Conservation (phyloP, 2,113 vertebrate species). For the Poeciliopsis prolifica region DNA sequence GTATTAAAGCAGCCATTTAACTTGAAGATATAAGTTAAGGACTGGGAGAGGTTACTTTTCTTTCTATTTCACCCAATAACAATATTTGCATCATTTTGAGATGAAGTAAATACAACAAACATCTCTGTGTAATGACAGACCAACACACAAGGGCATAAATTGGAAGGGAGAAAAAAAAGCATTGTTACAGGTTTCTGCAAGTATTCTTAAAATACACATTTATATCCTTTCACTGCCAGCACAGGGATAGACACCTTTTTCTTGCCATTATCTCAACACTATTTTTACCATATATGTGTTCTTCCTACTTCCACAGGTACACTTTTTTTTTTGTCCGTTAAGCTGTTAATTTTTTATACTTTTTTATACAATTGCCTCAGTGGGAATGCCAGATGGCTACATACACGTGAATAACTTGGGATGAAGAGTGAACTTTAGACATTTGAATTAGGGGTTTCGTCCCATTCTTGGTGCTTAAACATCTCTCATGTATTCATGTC, state of each 20-base stretch:
- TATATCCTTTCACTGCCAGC: too few species aligned
- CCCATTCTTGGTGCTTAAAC: background rate
- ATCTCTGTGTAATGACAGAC: too few species aligned
- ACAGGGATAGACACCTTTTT: too few species aligned
- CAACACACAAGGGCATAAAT: too few species aligned
- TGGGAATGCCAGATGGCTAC: too few species aligned
- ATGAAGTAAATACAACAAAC: background rate
- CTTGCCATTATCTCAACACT: background rate
- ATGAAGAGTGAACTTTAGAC: too few species aligned
- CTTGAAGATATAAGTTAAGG: background rate
- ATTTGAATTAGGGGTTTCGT: background rate
- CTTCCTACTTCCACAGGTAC: background rate
- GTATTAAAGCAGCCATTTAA: conserved; percentile 23
- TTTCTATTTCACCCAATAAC: background rate
- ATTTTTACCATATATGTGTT: background rate
- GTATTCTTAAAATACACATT: too few species aligned
- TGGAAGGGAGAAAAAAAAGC: too few species aligned
- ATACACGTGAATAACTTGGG: too few species aligned
- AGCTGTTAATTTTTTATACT: background rate
- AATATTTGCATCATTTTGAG: background rate
- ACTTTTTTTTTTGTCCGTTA: background rate
- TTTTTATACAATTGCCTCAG: background rate
- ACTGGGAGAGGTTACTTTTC: background rate
- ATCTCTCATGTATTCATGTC: background rate
- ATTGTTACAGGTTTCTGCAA: too few species aligned